Base-by-base conservation (phyloP, 2,113 vertebrate species). In the Cryptotis parvus region DNA sequence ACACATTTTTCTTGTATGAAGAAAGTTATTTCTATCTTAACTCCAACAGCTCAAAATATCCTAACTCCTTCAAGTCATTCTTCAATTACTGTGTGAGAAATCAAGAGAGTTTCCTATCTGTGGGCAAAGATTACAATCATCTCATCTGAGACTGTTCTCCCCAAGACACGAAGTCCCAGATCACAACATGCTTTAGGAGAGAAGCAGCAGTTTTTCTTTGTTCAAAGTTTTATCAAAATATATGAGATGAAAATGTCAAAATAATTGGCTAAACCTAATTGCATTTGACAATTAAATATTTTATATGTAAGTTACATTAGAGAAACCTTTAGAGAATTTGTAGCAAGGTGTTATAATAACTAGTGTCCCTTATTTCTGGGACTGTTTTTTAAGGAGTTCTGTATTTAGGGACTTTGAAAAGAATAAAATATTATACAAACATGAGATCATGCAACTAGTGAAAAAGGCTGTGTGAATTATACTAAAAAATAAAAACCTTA, bases 21-120 rank as follows among this genome's bases (percentile, higher is more conserved):
- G 31, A 15, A 22, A 55, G 3, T 45, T 20, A 65, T 73, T 84
- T 90, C 31, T 75, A 24, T 89, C 24, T 87, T 82, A 41, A 15
- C 43, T n/a, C n/a, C n/a, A n/a, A n/a, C n/a, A n/a, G n/a, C n/a
- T n/a, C 82, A 79, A 94, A 55, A 18, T 82, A 66, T 29, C 72
- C n/a, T 81, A n/a, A 75, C 39, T 33, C 69, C 79, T 91, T 77
- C 76, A 76, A 72, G 20, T 39, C 85, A 63, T 37, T 61, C 26
- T 52, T 81, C n/a, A 33, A 6, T 75, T 69, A 63, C 52, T 78
- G 33, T 87, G 31, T 49, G 45, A 49, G 10, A 58, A 22, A 58
- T 65, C 63, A 65, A 65, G 26, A 10, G 27, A 65, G 63, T 65
- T 29, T 65, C 55, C 55, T 58, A 2, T 22, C 55, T 58, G 55